Evolutionary conservation across 2,797 vertebrate species (phyloP), one percentile per base, ranked within the genome.

Genomic region (Megalops cyprinoides): DNA sequence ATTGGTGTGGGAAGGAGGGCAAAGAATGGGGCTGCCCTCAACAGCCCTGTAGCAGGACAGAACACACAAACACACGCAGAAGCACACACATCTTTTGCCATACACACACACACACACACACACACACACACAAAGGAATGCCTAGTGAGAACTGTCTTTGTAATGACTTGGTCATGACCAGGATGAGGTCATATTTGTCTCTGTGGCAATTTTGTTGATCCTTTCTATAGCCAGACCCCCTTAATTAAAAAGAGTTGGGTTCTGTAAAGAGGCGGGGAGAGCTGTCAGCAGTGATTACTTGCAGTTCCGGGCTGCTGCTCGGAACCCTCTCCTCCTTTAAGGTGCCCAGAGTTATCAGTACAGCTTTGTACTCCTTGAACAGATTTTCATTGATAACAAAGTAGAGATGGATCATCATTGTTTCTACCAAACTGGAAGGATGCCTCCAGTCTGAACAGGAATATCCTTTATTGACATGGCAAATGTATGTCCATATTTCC

Each of bases 181-280:
- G 39, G 20, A 23, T 44, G 39, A 44, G 67, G 67, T 67, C 39
- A 44, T 44, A 2, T 71, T 71, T 65, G 39, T 71, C 23, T 71
- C 67, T n/a, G 44, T n/a, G 44, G 39, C 10, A 39, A 44, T n/a
- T 71, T 8, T 44, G 67, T 71, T 71, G 44, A 18, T 8, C 67
- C n/a, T 39, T 1, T 71, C 39, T 42, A 8, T 71, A 71, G 67
- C 67, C 8, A 71, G 44, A 71, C 12, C 15, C 44, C 37, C 39
- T 71, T 44, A 42, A 71, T 71, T 44, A 71, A 71, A 71, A 71
- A 10, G 18, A 44, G 20, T 71, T 42, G 39, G 44, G 67, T n/a
- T 71, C 44, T 71, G 39, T 71, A 71, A 3, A 23, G 67, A 71
- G 37, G 20, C 67, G 67, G 39, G 8, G 67, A 23, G 0, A 7